These are phyloP conservation scores for Microcebus griseorufus DNA, from an alignment of 2,113 vertebrate species.

Conservation along the genomic window DNA sequence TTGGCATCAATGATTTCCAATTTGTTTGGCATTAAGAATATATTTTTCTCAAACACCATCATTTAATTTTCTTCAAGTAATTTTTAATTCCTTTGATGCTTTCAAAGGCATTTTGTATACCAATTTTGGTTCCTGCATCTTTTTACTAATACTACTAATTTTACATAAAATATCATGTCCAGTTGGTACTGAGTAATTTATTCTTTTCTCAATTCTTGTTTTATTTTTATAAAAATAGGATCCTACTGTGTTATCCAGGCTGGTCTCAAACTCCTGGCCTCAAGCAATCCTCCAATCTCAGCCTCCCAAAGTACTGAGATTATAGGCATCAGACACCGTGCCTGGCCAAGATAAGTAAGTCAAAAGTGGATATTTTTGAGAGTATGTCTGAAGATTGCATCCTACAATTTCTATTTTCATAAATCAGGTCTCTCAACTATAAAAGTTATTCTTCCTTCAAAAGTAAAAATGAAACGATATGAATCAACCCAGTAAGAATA, in stretches of 20 bases:
- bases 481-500: not conserved
- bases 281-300: not conserved
- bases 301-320: not conserved
- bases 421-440: not conserved
- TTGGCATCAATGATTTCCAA: not conserved
- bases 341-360: not conserved
- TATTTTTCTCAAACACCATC: slow-evolving; percentile 31
- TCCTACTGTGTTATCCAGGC: too few species aligned
- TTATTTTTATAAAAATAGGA: too few species aligned
- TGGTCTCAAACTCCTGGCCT: too few species aligned
- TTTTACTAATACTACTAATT: slow-evolving; percentile 3
- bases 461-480: not conserved
- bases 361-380: not conserved
- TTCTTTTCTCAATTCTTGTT: too few species aligned
- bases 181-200: not conserved
- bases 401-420: not conserved
- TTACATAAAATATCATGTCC: slow-evolving; percentile 27
- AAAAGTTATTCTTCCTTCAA: slow-evolving; percentile 34
- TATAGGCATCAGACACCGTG: not conserved
- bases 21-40: slow-evolving; percentile 34
- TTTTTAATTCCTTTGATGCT: slow-evolving; percentile 15
- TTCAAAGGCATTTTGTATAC: not conserved
- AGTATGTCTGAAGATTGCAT: not conserved
- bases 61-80: slow-evolving; percentile 50
- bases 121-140: not conserved